Percentiles rank a stretch among this genome's conserved stretches.
These are phyloP conservation scores for Apteryx mantelli DNA, from an alignment of 2,113 vertebrate genomes.

Conservation along the genomic window DNA sequence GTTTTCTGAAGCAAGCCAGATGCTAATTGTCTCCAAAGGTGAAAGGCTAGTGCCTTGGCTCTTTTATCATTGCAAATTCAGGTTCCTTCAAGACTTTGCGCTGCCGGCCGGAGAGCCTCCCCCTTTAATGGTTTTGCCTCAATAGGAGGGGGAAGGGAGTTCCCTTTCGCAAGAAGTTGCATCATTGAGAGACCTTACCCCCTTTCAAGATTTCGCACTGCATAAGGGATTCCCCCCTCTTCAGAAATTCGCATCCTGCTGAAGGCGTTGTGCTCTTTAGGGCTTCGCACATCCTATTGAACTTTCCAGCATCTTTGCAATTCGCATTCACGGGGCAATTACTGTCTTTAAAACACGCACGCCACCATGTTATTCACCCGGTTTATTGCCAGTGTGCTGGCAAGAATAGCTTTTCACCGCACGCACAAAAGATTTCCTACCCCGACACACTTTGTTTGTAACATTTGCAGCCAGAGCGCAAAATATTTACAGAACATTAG, in stretches of 20 bases:
- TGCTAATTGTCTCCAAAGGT: constrained; percentile 70
- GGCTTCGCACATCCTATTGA: constrained; percentile 56
- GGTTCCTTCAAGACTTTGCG: constrained; percentile 55
- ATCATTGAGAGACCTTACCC: constrained; percentile 56
- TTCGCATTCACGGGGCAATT: constrained; percentile 54
- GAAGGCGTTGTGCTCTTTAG: constrained; percentile 32
- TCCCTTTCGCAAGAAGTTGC: constrained; percentile 62
- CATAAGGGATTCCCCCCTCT: constrained; percentile 65
- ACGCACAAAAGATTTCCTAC: constrained; percentile 59
- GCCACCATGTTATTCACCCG: constrained; percentile 50
- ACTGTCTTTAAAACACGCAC: constrained; percentile 51
- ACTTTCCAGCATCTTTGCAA: constrained; percentile 68
- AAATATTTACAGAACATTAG: constrained; percentile 42
- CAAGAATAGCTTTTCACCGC: constrained; percentile 66
- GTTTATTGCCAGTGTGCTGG: constrained; percentile 62
- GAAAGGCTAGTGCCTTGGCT: constrained; percentile 61
- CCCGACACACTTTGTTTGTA: constrained; percentile 37
- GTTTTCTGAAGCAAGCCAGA: constrained; percentile 59
- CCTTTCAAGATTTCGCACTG: constrained; percentile 57
- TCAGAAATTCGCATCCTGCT: constrained; percentile 57
- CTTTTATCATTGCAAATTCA: constrained; percentile 66
- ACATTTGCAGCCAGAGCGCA: neutral
- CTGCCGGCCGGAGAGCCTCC: constrained; percentile 32
- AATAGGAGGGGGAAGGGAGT: constrained; percentile 59
- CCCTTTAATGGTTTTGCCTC: constrained; percentile 59